phyloP scores from a whole-genome alignment of 2,113 vertebrate genomes.

The Gyps fulvus region DNA sequence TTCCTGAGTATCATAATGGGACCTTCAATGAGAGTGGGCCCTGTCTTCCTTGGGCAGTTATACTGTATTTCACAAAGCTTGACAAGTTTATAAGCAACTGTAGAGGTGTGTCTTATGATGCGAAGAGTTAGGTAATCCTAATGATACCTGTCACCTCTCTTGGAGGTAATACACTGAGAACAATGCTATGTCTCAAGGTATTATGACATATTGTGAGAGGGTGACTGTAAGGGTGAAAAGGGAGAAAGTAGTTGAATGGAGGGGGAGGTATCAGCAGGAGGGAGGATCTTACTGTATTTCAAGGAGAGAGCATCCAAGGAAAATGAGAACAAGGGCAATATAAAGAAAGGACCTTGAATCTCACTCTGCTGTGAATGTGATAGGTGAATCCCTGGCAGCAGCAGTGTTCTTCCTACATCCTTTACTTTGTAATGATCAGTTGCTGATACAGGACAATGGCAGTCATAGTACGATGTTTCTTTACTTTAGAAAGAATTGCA shows the following conservation, averaged over 20 bases:
- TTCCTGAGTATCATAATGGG: background rate
- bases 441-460: background rate
- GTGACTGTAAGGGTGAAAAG: background rate
- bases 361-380: background rate
- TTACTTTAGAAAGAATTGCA: background rate
- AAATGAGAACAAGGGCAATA: background rate
- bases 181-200: background rate
- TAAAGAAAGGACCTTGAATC: fast-evolving
- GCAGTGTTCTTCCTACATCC: background rate
- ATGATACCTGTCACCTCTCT: background rate
- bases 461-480: background rate
- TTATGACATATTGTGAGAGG: background rate
- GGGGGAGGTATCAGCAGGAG: background rate
- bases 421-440: fast-evolving
- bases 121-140: background rate
- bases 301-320: background rate
- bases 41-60: background rate
- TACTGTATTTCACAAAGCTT: background rate
- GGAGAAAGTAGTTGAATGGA: background rate
- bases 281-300: background rate
- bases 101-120: background rate
- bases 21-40: background rate
- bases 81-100: fast-evolving
- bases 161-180: background rate
- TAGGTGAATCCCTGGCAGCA: background rate